Evolutionary conservation across 2,888 invertebrate species (phyloP).

Genomic region (Bhutanitis thaidina): DNA sequence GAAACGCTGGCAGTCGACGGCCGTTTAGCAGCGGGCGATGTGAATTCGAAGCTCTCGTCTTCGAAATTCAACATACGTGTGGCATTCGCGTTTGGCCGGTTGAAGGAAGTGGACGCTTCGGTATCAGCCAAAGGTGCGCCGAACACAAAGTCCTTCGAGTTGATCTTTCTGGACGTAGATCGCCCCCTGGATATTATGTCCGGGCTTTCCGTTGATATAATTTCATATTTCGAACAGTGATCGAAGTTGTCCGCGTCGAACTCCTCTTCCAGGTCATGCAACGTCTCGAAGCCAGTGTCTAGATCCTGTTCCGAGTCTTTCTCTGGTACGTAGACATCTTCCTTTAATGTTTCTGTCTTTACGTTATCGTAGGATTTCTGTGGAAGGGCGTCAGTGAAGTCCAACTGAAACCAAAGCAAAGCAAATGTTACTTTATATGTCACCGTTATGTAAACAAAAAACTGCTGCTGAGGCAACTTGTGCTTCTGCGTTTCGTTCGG

Average conservation of each 20-base stretch:
- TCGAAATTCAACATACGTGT: constrained; percentile 68
- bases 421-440: too few species aligned
- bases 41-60: constrained; percentile 64
- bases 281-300: constrained; percentile 54
- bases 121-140: constrained; percentile 64
- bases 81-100: constrained; percentile 43
- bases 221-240: constrained; percentile 69
- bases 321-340: constrained; percentile 48
- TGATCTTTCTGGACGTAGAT: constrained; percentile 50
- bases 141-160: constrained; percentile 58
- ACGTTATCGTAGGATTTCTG: constrained; percentile 32
- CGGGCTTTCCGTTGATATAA: constrained; percentile 72
- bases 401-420: constrained; percentile 46
- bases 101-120: constrained; percentile 67
- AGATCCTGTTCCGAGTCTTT: constrained; percentile 36
- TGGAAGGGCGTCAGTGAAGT: constrained; percentile 55
- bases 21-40: constrained; percentile 54
- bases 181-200: constrained; percentile 66
- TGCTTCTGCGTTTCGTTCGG: too few species aligned
- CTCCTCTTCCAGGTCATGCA: constrained; percentile 70
- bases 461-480: too few species aligned
- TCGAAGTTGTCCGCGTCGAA: constrained; percentile 65
- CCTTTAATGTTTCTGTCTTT: constrained; percentile 19
- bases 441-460: too few species aligned
- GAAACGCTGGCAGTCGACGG: constrained; percentile 32